Evolutionary conservation across 2,113 vertebrate genomes (phyloP), one percentile per base, ranked within the genome.

Genomic region (Tachuris rubrigastra): DNA sequence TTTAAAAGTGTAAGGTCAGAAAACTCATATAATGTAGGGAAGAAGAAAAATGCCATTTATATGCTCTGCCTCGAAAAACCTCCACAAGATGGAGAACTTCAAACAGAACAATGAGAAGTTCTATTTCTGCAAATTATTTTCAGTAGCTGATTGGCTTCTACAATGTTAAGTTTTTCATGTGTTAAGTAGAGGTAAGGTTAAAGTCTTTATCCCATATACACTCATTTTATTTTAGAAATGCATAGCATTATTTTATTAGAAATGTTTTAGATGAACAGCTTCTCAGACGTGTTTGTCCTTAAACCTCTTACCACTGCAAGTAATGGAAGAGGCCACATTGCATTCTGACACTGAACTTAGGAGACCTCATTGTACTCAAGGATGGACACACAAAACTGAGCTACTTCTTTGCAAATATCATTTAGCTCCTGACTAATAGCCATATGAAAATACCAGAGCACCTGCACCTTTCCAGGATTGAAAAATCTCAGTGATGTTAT

Each of bases 1-100:
- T 86, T 92, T 62, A 59, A 42, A 92, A 86, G 46, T 65, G 71
- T 95, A 88, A 88, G 59, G 83, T 90, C 90, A 92, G 75, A 92
- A 80, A 75, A 83, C 41, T 74, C 53, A 30, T 21, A 35, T 33
- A 71, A 41, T 30, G 23, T 5, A 58, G 39, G 37, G 25, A 77
- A 72, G 35, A 25, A 58, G 14, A 59, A 66, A 67, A 62, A 25
- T 3, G 31, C 14, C 31, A 63, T 75, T 89, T 56, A 31, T 37
- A 73, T 8, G 33, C 41, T 58, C 66, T 78, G 58, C 37, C 42
- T 89, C 71, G 21, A 72, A 73, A 93, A 94, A 25, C 8, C 50
- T 80, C 33, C 14, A 53, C 9, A 49, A 75, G 66, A 85, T 31
- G 13, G 30, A 89, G 66, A 72, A 49, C 37, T 89, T 75, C 12